Conservation (phyloP, 2,113 vertebrate genomes). For the Chaetodon trifascialis region DNA sequence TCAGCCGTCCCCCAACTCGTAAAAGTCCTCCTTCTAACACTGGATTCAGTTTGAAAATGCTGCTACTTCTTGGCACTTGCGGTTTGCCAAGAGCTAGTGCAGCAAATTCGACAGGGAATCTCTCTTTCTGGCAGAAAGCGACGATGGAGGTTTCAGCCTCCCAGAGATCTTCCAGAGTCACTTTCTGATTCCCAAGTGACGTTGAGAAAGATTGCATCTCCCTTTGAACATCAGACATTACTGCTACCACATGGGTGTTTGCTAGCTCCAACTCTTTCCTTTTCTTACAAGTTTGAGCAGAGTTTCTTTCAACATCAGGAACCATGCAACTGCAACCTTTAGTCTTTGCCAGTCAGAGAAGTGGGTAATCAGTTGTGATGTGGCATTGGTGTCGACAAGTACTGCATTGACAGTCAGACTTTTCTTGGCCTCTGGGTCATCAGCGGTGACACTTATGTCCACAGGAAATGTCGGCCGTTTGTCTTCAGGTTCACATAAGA, state of each 20-base stretch:
- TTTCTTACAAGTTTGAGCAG: conserved; percentile 4
- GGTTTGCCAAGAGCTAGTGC: neutral
- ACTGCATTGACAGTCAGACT: neutral
- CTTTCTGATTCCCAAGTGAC: neutral
- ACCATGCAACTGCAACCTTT: conserved; percentile 26
- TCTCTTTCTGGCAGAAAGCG: neutral
- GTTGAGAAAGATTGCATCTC: neutral
- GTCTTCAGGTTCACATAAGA: conserved; percentile 33
- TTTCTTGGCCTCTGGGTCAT: conserved; percentile 34
- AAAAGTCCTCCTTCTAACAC: conserved; percentile 12
- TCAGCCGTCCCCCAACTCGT: conserved; percentile 24
- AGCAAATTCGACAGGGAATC: neutral
- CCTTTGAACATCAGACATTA: neutral
- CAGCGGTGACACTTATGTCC: neutral
- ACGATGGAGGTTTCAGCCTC: neutral
- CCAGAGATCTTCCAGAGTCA: neutral
- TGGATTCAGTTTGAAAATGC: conserved; percentile 25
- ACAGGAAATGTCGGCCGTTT: conserved; percentile 5
- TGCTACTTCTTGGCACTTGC: neutral
- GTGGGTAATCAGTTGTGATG: neutral
- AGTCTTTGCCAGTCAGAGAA: conserved; percentile 8
- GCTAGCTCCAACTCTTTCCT: neutral
- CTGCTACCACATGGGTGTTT: neutral
- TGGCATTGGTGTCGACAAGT: neutral
- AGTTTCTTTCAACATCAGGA: neutral